These are phyloP conservation scores for Gari tellinella DNA, from an alignment of 2,888 invertebrate species.

Conservation along the genomic window DNA sequence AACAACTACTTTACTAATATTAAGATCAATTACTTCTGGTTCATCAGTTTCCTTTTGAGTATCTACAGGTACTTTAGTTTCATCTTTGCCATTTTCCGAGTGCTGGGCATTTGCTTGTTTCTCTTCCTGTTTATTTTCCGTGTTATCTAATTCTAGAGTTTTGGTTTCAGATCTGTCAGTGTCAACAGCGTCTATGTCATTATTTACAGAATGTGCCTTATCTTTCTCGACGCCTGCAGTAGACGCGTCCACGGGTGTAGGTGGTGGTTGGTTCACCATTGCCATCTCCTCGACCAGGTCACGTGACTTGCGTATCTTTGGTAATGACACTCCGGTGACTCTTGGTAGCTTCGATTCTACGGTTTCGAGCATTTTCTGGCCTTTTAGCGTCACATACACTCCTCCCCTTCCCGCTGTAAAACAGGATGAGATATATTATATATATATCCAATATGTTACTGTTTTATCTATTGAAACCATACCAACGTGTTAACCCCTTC, in stretches of 20 bases:
- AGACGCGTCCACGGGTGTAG: conserved; percentile 60
- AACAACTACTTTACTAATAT: conserved; percentile 15
- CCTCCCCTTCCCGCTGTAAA: conserved; percentile 47
- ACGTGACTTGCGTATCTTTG: conserved; percentile 60
- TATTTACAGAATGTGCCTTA: conserved; percentile 5
- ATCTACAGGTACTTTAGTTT: too few species aligned
- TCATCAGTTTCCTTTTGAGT: conserved; percentile 2
- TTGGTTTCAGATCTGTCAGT: not conserved
- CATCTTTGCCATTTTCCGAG: too few species aligned
- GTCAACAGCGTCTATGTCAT: conserved; percentile 1
- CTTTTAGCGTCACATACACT: conserved; percentile 63
- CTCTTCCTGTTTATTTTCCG: too few species aligned
- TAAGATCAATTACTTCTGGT: not conserved
- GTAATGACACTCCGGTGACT: conserved; percentile 67
- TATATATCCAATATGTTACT: too few species aligned
- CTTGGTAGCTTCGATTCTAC: conserved; percentile 68
- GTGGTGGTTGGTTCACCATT: conserved; percentile 65
- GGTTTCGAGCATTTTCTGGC: conserved; percentile 51
- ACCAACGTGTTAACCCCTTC: too few species aligned
- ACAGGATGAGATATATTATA: too few species aligned
- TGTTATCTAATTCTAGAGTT: not conserved
- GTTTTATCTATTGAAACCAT: too few species aligned
- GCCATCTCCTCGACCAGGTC: conserved; percentile 58
- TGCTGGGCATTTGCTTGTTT: too few species aligned
- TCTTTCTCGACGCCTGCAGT: conserved; percentile 2